Base-by-base conservation (phyloP, 2,797 vertebrate species). In the Taenioides sp. region DNA sequence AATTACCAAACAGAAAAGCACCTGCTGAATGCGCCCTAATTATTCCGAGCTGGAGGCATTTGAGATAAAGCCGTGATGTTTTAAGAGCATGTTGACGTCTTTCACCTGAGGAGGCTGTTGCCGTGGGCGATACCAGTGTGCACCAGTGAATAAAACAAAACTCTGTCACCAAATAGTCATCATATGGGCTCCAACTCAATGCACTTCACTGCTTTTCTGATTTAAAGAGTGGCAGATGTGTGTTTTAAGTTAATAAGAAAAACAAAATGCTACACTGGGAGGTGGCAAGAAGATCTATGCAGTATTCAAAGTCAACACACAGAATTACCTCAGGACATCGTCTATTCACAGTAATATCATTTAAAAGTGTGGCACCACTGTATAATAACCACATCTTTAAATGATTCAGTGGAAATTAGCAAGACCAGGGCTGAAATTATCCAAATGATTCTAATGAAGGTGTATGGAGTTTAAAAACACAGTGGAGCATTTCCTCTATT, bases 41-140 rank as follows among this genome's bases (percentile, higher is more conserved):
- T 77, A 86, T 86, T 82, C 72, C 49, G 70, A 79, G 79, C 81
- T 80, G 64, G 77, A 54, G 84, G 86, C 76, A 67, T 70, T 81
- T 47, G 72, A 50, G 80, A 67, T 28, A 66, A 86, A 80, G 76
- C 69, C 61, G 77, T 68, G 70, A 80, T 34, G 61, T 80, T 83
- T 73, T 77, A 76, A 87, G 72, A 69, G 9, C 37, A 50, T 68
- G 65, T 72, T 25, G 82, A 34, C 73, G 3, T 2, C 7, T 59
- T 75, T 76, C 81, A 82, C 85, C 77, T 78, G 78, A 74, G 69
- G 70, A 82, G 59, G 72, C 40, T 76, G 71, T 73, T 74, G 74
- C 79, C 18, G 18, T 70, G 65, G 72, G 78, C 80, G 66, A 23
- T 2, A 61, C 60, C 55, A 66, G 73, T 57, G 80, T 78, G 84